Conservation (phyloP, 2,888 invertebrate genomes). For the Aphidoletes aphidimyza region DNA sequence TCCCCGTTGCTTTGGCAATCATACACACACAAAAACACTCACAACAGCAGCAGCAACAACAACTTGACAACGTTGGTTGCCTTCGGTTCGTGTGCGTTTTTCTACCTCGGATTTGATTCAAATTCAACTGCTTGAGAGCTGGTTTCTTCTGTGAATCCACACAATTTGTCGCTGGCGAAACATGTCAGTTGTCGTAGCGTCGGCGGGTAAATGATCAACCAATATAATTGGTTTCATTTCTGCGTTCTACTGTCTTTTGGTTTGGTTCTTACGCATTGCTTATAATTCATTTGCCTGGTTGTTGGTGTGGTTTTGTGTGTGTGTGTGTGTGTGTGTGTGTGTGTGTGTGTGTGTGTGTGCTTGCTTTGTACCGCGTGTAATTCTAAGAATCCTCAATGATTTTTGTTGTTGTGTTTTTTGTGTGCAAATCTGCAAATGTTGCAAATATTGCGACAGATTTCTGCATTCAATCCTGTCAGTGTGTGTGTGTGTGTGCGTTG, state of each 20-base stretch:
- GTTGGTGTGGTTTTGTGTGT: too few relatives aligned
- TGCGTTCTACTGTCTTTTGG: background rate
- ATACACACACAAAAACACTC: too few relatives aligned
- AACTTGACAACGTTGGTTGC: background rate
- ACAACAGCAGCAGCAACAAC: background rate
- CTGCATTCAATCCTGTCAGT: too few relatives aligned
- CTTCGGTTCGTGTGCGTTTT: background rate
- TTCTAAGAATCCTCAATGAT: background rate
- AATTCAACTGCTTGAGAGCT: background rate
- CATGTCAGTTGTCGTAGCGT: conserved; percentile 7
- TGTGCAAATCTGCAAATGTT: too few relatives aligned
- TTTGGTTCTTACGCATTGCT: background rate
- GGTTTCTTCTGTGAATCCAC: background rate
- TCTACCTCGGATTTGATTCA: background rate
- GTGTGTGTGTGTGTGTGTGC: too few relatives aligned
- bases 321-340: too few relatives aligned
- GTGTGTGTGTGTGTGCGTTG: too few relatives aligned
- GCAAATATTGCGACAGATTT: too few relatives aligned
- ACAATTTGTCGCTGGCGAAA: conserved; percentile 21
- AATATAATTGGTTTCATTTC: conserved; percentile 33
- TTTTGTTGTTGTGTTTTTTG: too few relatives aligned
- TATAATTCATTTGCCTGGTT: background rate
- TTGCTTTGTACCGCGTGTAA: background rate
- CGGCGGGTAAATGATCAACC: conserved; percentile 41
- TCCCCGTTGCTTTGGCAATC: background rate